A percentile compares a stretch with the other conserved stretches of the same genome.
phyloP scores from a whole-genome alignment of 2,888 invertebrate species.

The Nephrotoma guestfalica region DNA sequence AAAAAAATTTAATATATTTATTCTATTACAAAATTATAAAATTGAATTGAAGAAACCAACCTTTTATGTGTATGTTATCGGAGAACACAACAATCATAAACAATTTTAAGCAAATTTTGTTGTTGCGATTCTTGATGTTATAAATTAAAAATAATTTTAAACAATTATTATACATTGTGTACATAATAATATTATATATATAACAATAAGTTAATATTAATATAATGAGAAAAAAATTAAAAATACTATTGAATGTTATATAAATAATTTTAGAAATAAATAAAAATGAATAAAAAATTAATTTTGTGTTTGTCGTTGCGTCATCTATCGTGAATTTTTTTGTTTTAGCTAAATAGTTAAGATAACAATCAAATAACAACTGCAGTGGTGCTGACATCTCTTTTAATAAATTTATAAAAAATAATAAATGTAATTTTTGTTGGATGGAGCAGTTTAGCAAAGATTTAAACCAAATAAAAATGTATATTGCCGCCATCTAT shows the following conservation, averaged over 20 bases:
- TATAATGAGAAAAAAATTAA: neutral
- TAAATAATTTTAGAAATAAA: neutral
- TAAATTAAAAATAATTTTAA: neutral
- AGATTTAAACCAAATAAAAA: too few relatives aligned
- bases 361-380: neutral
- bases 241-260: neutral
- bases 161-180: neutral
- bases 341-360: neutral
- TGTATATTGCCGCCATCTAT: too few relatives aligned
- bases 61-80: neutral
- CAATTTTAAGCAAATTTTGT: neutral
- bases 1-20: neutral
- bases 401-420: too few relatives aligned
- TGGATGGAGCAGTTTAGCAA: too few relatives aligned
- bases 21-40: neutral
- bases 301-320: too few relatives aligned
- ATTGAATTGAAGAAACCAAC: neutral
- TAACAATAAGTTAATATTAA: neutral
- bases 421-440: too few relatives aligned
- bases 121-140: neutral
- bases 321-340: too few relatives aligned
- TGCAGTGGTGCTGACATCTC: too few relatives aligned
- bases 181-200: neutral
- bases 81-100: neutral
- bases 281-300: neutral